phyloP scores from a whole-genome alignment of 2,888 invertebrate genomes.

The Omphaloscelis lunosa region DNA sequence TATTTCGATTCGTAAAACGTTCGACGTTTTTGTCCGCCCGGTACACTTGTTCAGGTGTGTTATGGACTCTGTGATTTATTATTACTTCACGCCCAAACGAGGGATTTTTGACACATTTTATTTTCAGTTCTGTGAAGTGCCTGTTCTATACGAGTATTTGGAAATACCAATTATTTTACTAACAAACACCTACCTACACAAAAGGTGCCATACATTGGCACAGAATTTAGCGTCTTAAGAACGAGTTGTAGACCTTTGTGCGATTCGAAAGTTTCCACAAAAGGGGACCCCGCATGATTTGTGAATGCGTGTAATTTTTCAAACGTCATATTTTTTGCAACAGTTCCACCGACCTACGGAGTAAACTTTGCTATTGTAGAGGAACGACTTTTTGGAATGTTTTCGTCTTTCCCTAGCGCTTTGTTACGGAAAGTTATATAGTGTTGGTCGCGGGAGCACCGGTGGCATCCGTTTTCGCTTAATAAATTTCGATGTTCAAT shows the following conservation, averaged over 20 bases:
- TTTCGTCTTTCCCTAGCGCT: constrained; percentile 79
- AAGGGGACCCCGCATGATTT: constrained; percentile 89
- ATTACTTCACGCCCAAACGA: constrained; percentile 76
- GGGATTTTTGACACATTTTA: constrained; percentile 72
- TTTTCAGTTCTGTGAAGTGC: constrained; percentile 55
- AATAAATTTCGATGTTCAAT: constrained; percentile 77
- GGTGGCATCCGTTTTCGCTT: constrained; percentile 77
- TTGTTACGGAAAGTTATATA: constrained; percentile 84
- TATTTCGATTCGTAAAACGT: constrained; percentile 86
- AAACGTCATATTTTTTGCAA: constrained; percentile 90
- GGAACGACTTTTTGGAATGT: constrained; percentile 84
- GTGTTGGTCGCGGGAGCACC: constrained; percentile 79
- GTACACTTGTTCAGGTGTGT: constrained; percentile 84
- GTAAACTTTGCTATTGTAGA: constrained; percentile 88
- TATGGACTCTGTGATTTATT: constrained; percentile 84
- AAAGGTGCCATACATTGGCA: constrained; percentile 74
- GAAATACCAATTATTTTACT: constrained; percentile 62
- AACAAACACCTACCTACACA: constrained; percentile 69
- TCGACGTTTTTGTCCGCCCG: constrained; percentile 82
- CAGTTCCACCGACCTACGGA: constrained; percentile 84
- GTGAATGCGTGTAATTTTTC: constrained; percentile 91
- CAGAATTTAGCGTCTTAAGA: constrained; percentile 82
- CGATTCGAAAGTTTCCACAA: constrained; percentile 86
- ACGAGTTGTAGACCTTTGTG: constrained; percentile 87
- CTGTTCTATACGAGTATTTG: constrained; percentile 37